Evolutionary conservation across 2,113 vertebrate genomes (phyloP).

Genomic region (Aleadryas rufinucha): DNA sequence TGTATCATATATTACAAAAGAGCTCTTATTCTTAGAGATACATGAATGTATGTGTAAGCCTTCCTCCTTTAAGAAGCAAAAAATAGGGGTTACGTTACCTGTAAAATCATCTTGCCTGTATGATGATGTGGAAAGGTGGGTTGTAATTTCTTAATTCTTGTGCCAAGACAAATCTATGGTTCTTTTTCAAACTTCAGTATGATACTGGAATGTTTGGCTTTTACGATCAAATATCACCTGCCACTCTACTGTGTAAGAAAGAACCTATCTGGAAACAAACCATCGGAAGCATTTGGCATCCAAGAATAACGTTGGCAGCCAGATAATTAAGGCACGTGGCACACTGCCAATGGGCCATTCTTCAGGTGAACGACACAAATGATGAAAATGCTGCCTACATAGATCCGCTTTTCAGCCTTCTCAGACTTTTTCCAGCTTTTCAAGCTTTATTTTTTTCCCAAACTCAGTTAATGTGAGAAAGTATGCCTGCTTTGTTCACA

Average conservation of each 20-base stretch:
- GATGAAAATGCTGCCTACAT: not conserved
- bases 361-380: constrained; percentile 7
- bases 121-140: not conserved
- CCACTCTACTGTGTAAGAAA: not conserved
- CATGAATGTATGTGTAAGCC: not conserved
- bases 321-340: not conserved
- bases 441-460: not conserved
- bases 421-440: not conserved
- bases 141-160: not conserved
- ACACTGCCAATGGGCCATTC: not conserved
- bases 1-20: not conserved
- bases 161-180: not conserved
- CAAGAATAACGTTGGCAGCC: not conserved
- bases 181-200: not conserved
- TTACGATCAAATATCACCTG: not conserved
- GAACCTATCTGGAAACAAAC: constrained; percentile 13
- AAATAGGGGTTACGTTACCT: not conserved
- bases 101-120: not conserved
- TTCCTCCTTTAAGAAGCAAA: not conserved
- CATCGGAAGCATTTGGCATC: not conserved
- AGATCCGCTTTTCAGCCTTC: not conserved
- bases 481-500: not conserved
- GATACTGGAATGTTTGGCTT: not conserved
- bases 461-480: not conserved
- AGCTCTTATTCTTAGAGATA: not conserved